Evolutionary conservation across 2,888 invertebrate genomes (phyloP), one percentile per base, ranked within the genome.

Genomic region (Ormyrus labotus): DNA sequence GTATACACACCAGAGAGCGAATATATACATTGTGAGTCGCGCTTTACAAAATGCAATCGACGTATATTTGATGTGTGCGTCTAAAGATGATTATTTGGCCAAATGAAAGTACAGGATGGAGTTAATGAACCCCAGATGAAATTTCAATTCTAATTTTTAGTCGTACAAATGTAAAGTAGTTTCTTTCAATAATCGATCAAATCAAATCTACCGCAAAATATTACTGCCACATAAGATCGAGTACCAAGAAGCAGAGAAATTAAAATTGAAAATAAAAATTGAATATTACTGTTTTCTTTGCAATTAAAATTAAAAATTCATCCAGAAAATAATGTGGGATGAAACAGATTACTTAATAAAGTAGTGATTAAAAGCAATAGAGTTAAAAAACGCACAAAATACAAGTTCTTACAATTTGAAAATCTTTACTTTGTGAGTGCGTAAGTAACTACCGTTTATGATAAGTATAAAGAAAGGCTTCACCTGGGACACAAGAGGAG

Each of bases 401-500:
- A 67, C 48, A 63, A 70, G 11, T 64, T 68, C 58, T 69, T 75
- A 80, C 76, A 76, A 58, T 55, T 57, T 57, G 72, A 69, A 65
- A 64, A 50, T 61, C 11, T 48, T 53, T 63, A 67, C 48, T 19
- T 19, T 19, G 11, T 61, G 53, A 72, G 63, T 78, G 77, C 67
- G 70, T 74, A 45, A 61, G 71, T 13, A 57, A 74, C 71, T 78
- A 78, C 70, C 64, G 61, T 74, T 67, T 74, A 70, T 13, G 67
- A 63, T 48, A 64, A 80, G 64, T 69, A 77, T 72, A 68, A 71
- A 74, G 77, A 71, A 53, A 73, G 45, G 68, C 69, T 81, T 83
- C 81, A 83, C 80, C 81, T 81, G 79, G 48, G 70, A 73, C 75
- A 48, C 75, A 57, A 79, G 74, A 72, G 69, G 71, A 72, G 61